A percentile compares a stretch with the other conserved stretches of the same genome.
Evolutionary conservation across 2,888 invertebrate species (phyloP).

Genomic region (Carabus problematicus): DNA sequence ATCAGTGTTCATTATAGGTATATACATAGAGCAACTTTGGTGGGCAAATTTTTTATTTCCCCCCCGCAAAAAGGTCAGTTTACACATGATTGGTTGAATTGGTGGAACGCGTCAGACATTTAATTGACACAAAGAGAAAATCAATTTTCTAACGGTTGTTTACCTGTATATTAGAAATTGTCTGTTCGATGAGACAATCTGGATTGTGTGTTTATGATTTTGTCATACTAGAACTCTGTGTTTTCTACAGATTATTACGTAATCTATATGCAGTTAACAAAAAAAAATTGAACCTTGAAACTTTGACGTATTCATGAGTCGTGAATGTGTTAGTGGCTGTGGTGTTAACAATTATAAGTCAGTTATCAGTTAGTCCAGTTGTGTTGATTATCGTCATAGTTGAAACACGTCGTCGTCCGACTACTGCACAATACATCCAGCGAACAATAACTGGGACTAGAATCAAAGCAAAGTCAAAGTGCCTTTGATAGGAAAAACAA

Average conservation of each 20-base stretch:
- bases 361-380: too few species aligned
- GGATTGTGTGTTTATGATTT: not conserved
- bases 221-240: not conserved
- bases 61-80: constrained; percentile 28
- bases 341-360: too few species aligned
- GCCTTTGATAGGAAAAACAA: too few species aligned
- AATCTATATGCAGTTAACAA: constrained; percentile 15
- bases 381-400: too few species aligned
- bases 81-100: constrained; percentile 1
- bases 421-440: too few species aligned
- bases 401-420: not conserved
- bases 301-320: constrained; percentile 15
- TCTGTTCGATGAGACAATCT: not conserved
- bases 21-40: not conserved
- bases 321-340: too few species aligned
- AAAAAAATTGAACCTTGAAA: constrained; percentile 30
- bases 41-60: not conserved
- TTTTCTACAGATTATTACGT: not conserved
- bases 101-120: not conserved
- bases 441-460: too few species aligned
- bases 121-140: constrained; percentile 20
- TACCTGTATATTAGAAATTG: not conserved
- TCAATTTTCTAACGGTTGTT: constrained; percentile 8
- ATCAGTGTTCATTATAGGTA: constrained; percentile 10
- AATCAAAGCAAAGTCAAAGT: too few species aligned